Percentiles rank a stretch among this genome's conserved stretches.
Evolutionary conservation across 2,888 invertebrate genomes (phyloP).

Genomic region (Agriopis leucophaearia): DNA sequence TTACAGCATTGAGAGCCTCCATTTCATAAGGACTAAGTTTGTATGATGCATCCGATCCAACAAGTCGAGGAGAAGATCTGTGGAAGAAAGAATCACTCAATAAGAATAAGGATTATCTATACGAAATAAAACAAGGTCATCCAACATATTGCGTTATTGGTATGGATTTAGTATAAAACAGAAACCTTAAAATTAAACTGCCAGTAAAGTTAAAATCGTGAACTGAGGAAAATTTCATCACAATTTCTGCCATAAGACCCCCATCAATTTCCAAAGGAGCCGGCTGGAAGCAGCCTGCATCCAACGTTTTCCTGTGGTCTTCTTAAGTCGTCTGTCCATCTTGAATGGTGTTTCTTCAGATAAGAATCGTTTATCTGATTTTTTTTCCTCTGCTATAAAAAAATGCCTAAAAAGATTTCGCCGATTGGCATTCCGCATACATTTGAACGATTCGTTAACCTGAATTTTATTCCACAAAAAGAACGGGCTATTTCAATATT

Average conservation of each 20-base stretch:
- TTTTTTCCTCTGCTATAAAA: not conserved
- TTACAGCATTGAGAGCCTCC: conserved; percentile 78
- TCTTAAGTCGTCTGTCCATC: no score
- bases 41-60: conserved; percentile 78
- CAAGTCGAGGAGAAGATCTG: conserved; percentile 73
- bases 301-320: no score
- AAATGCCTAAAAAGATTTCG: conserved; percentile 2
- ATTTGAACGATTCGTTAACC: conserved; percentile 35
- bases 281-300: no score
- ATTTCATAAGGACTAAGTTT: conserved; percentile 73
- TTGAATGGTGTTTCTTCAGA: no score
- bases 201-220: not conserved
- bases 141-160: no score
- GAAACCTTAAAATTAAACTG: not conserved
- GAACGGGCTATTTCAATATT: conserved; percentile 30
- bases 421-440: conserved; percentile 31
- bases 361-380: no score
- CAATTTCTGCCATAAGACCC: no score
- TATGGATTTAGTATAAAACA: no score
- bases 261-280: no score
- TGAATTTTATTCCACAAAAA: conserved; percentile 36
- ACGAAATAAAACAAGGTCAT: not conserved
- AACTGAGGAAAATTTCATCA: not conserved
- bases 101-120: not conserved
- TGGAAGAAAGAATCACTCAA: conserved; percentile 23